These are phyloP conservation scores for Gymnoscelis rufifasciata DNA, from an alignment of 2,888 invertebrate genomes.

Conservation along the genomic window DNA sequence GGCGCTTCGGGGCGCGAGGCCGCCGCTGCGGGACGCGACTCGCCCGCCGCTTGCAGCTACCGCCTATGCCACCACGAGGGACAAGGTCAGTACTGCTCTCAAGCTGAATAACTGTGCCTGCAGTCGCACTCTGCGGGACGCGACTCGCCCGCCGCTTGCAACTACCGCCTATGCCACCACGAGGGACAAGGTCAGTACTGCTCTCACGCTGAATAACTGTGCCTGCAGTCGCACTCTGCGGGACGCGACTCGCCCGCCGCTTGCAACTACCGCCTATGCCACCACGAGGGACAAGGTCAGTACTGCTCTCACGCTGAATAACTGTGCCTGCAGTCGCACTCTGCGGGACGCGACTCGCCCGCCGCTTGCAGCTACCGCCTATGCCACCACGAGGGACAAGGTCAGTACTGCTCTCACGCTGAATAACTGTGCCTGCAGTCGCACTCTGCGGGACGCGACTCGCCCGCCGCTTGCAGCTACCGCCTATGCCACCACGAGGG, in stretches of 20 bases:
- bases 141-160: constrained; percentile 67
- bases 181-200: constrained; percentile 63
- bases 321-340: too few relatives aligned
- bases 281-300: constrained; percentile 72
- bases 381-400: constrained; percentile 73
- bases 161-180: constrained; percentile 75
- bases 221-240: constrained; percentile 13
- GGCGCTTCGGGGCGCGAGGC: constrained; percentile 47
- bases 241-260: constrained; percentile 64
- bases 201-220: too few relatives aligned
- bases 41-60: constrained; percentile 73
- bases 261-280: constrained; percentile 75
- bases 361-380: constrained; percentile 74
- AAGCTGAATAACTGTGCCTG: background rate
- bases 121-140: constrained; percentile 30
- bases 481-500: constrained; percentile 74
- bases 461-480: constrained; percentile 73
- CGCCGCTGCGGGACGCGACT: constrained; percentile 44
- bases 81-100: constrained; percentile 65
- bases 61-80: constrained; percentile 74
- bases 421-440: too few relatives aligned
- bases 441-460: constrained; percentile 49
- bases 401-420: constrained; percentile 31
- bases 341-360: constrained; percentile 60
- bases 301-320: background rate